Evolutionary conservation across 2,113 vertebrate genomes (phyloP), one percentile per base, ranked within the genome.

Genomic region (Myotis davidii): DNA sequence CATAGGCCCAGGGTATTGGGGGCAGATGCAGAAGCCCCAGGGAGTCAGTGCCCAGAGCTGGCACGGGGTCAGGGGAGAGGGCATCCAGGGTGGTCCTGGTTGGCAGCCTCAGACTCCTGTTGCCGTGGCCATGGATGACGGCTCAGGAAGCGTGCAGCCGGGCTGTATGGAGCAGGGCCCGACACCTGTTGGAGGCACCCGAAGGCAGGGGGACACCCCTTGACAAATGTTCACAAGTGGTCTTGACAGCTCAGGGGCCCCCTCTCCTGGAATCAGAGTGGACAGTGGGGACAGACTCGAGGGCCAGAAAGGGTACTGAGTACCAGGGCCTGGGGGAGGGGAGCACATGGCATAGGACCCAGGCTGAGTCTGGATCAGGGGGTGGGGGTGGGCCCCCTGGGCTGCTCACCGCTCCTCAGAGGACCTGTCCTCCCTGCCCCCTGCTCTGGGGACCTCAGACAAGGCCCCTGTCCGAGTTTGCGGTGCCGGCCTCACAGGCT

Each of bases 321-420:
- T 34, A 3, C 34, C 23, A 5, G 73, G 48, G 45, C 20, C 48
- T 21, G 4, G 37, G 50, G 39, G 8, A 17, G 6, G 52, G 50
- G 23, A 39, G n/a, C 21, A 2, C 8, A 9, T 2, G 25, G 42
- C 12, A 23, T 27, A 21, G 67, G 67, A 20, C 61, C 39, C 67
- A 0, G 7, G 78, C 50, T 9, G 39, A 72, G 65, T 20, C 65
- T 59, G 77, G 65, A 29, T 9, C n/a, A 21, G 20, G 45, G 59
- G 16, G 0, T 23, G 0, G 32, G 37, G 14, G 27, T 3, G 2
- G 9, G 29, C 23, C 70, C 32, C 50, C 56, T 5, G 1, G 64
- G 64, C 59, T 56, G 7, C 45, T 67, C 10, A 8, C 48, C n/a
- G n/a, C 65, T 52, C 21, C 25, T 32, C 9, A 0, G 48, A 64